These are phyloP conservation scores for Synaphobranchus kaupii DNA, from an alignment of 2,797 vertebrate genomes.

Conservation along the genomic window DNA sequence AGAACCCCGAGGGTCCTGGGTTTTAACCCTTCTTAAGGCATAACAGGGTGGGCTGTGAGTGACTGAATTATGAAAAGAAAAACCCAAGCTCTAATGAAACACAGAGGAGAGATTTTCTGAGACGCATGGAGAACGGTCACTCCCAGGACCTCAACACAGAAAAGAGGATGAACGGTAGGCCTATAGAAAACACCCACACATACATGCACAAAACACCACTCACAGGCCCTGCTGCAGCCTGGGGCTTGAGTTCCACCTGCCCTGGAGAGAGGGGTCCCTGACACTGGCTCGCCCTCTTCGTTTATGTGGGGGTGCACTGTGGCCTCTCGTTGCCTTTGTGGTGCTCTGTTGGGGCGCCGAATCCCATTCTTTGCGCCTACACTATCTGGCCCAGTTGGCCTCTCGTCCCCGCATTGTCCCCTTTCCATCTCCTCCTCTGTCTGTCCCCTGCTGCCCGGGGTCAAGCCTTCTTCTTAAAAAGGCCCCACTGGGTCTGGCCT, in stretches of 20 bases:
- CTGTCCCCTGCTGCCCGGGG: slow-evolving; percentile 3
- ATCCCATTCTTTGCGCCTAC: slow-evolving; percentile 21
- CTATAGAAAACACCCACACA: slow-evolving; percentile 9
- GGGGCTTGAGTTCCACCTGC: slow-evolving; percentile 24
- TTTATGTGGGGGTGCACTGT: slow-evolving; percentile 21
- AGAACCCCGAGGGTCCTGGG: slow-evolving; percentile 9
- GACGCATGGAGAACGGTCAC: neutral
- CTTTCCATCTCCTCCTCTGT: neutral
- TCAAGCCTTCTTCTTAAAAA: slow-evolving; percentile 4
- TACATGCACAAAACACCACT: slow-evolving; percentile 24
- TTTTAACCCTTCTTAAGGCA: slow-evolving; percentile 22
- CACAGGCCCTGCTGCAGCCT: slow-evolving; percentile 27
- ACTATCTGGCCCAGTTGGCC: slow-evolving; percentile 9
- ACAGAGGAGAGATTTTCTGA: neutral
- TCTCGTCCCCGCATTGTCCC: neutral
- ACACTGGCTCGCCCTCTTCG: slow-evolving; percentile 29
- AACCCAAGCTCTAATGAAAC: neutral
- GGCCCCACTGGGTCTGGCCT: neutral
- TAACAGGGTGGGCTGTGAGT: slow-evolving; percentile 8
- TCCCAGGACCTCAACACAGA: slow-evolving; percentile 38
- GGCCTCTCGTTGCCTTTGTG: slow-evolving; percentile 28
- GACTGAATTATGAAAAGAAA: slow-evolving; percentile 15
- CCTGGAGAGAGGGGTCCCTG: slow-evolving; percentile 26
- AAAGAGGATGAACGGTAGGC: slow-evolving; percentile 14
- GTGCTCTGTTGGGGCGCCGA: slow-evolving; percentile 27